These are phyloP conservation scores for Ctenicera cuprea DNA, from an alignment of 2,888 invertebrate species.

Conservation along the genomic window DNA sequence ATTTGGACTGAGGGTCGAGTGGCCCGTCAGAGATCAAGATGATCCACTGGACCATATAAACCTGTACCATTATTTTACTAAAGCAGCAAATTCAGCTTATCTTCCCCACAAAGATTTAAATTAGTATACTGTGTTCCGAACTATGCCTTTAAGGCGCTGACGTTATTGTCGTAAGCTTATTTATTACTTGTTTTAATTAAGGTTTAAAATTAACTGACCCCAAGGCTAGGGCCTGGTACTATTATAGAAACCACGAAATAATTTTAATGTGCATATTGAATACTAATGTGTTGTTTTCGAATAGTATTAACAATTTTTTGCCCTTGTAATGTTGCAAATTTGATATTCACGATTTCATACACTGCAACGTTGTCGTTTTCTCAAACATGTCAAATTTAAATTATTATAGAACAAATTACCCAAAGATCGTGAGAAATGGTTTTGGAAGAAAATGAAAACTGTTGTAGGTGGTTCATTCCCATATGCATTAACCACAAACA, in stretches of 20 bases:
- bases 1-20: slow-evolving; percentile 5
- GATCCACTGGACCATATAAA: slow-evolving; percentile 9
- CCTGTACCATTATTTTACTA: neutral
- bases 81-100: slow-evolving; percentile 6
- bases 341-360: too few relatives aligned
- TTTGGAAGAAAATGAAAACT: too few relatives aligned
- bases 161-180: slow-evolving; percentile 34
- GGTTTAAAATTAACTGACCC: slow-evolving; percentile 30
- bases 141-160: slow-evolving; percentile 30
- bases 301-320: too few relatives aligned
- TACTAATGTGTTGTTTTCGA: neutral
- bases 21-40: slow-evolving; percentile 19
- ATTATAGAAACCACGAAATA: slow-evolving; percentile 19
- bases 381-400: too few relatives aligned
- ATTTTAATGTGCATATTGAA: neutral
- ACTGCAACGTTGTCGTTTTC: too few relatives aligned
- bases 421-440: too few relatives aligned
- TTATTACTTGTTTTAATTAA: slow-evolving; percentile 39
- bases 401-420: too few relatives aligned
- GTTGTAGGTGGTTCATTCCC: neutral
- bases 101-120: neutral
- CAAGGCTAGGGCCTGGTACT: too few relatives aligned
- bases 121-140: slow-evolving; percentile 3
- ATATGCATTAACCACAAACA: neutral
- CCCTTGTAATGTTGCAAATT: too few relatives aligned